phyloP scores from a whole-genome alignment of 2,888 invertebrate genomes.

The Eutolmus rufibarbis region DNA sequence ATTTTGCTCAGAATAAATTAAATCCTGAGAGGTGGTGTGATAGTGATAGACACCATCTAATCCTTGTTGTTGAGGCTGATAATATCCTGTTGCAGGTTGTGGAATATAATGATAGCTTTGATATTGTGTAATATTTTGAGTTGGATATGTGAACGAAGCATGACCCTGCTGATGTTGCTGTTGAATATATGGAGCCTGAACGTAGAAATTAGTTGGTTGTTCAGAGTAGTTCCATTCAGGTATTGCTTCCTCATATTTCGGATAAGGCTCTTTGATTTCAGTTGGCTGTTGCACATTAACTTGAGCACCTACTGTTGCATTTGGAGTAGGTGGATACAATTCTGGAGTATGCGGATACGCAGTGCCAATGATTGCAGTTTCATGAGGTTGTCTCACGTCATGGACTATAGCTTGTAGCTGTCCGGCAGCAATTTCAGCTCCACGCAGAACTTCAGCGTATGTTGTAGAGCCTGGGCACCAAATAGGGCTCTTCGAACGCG shows the following conservation, averaged over 20 bases:
- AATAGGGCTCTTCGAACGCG: conserved; percentile 74
- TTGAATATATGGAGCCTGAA: conserved; percentile 32
- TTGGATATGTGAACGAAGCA: neutral
- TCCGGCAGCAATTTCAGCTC: conserved; percentile 62
- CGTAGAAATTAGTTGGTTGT: conserved; percentile 19
- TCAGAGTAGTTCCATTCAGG: conserved; percentile 23
- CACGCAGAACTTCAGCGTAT: conserved; percentile 81
- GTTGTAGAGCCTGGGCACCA: conserved; percentile 78
- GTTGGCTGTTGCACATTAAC: neutral
- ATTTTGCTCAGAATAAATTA: conserved; percentile 50
- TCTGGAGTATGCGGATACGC: neutral
- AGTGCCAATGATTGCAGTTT: neutral
- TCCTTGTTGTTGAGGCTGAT: conserved; percentile 49
- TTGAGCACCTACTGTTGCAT: neutral
- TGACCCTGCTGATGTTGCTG: conserved; percentile 49
- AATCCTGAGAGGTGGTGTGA: conserved; percentile 49
- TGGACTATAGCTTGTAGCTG: conserved; percentile 46
- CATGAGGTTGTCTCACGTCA: neutral
- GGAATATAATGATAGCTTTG: conserved; percentile 54
- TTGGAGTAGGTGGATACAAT: neutral
- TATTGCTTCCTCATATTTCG: neutral
- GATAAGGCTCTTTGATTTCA: neutral
- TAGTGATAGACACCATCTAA: conserved; percentile 51
- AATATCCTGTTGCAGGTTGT: conserved; percentile 54
- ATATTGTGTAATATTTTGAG: conserved; percentile 31